Base-by-base conservation (phyloP, 2,888 invertebrate species). In the Microlaimidae sp. region DNA sequence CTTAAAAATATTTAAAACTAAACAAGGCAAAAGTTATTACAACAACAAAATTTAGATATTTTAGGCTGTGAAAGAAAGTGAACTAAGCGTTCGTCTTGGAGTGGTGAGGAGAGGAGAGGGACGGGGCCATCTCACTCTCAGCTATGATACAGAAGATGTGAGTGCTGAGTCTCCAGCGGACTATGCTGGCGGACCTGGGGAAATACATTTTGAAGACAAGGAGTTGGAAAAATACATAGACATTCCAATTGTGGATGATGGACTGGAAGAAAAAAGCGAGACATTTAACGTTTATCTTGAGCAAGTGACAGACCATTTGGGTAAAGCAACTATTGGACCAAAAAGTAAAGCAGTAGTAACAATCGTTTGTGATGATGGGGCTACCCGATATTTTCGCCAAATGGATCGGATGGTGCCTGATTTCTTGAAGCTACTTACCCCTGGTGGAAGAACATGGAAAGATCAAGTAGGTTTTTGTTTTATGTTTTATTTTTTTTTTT, bases 231-330 rank as follows among this genome's bases (percentile, higher is more conserved):
- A 76, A 59, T 67, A 69, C 43, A 66, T 79, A 41, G 75, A 75
- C 56, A 74, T 79, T 49, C 72, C 74, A 1, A 76, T 79, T 54
- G 71, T 75, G 26, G 76, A 79, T 61, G 78, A 78, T 59, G 71
- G 75, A 70, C 71, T 74, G 52, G 74, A 76, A 17, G 78, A 78
- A 62, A 78, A 78, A 65, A 78, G 78, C 62, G 78, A 78, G 62
- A 76, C 76, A 57, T 79, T 79, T 66, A 76, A 77, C 60, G 66
- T 79, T 21, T 76, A 76, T 56, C 61, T 77, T 7, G 17, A 52
- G 24, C 42, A n/a, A n/a, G n/a, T n/a, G n/a, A n/a, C n/a, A n/a
- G n/a, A n/a, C n/a, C n/a, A n/a, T n/a, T 57, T 49, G 28, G 73
- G 72, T 3, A 74, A 78, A 7, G 76, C 77, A 1, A 66, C 66